Base-by-base conservation (phyloP, 1,140 invertebrate genomes). In the Drosophila mayri region DNA sequence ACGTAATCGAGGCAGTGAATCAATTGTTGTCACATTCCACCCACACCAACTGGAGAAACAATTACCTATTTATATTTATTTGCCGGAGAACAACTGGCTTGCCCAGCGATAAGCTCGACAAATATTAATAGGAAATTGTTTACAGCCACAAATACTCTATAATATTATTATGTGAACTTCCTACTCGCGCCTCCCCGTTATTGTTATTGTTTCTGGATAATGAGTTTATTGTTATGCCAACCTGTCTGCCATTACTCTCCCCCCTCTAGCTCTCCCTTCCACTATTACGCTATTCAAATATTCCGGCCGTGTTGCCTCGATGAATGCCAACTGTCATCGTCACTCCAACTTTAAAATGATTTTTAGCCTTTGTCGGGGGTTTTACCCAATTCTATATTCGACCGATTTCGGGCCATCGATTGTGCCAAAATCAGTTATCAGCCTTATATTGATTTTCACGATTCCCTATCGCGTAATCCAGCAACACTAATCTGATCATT, bases 81-180 rank as follows among this genome's bases (percentile, higher is more conserved):
- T 73, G 50, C 20, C 44, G 40, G 57, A 54, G 43, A 58, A 41
- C 79, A 71, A 77, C 40, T 68, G 57, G 70, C 59, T 59, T 68
- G 62, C 30, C 38, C 74, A 47, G 30, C 70, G 79, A 87, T 87
- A 87, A 88, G 79, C 71, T 73, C 25, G 25, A 64, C 46, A 87
- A 87, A 87, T 80, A 80, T 87, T 47, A 88, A 77, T 73, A 70
- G 71, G 47, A 80, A 77, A 83, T 79, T 88, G 79, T 87, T 83
- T 79, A 78, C 75, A 25, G 35, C 46, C 43, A 41, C 30, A 52
- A 52, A 47, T 22, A 25, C 18, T 22, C 50, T 54, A 54, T 38
- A 55, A 63, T 62, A 68, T 70, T 70, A 68, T 62, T 67, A 70
- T 70, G 66, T 55, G 66, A 67, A 30, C 68, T 86, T 86, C 62